A percentile compares a stretch with the other conserved stretches of the same genome.
Conservation (phyloP, 2,113 vertebrate species). For the Seriola rivoliana region DNA sequence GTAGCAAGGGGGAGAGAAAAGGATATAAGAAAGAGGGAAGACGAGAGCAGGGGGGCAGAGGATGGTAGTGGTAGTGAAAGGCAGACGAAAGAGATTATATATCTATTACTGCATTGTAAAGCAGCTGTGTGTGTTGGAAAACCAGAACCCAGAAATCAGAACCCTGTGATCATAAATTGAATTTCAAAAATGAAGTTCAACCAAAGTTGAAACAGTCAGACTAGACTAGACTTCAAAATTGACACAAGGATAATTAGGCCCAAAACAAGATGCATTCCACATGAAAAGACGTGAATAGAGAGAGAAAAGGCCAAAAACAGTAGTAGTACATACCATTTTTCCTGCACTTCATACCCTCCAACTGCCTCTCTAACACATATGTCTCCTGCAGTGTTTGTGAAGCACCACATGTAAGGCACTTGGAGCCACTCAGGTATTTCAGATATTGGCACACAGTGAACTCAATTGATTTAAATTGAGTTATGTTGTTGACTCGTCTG, state of each 20-base stretch:
- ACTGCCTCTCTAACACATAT: background rate
- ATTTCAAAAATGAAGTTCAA: background rate
- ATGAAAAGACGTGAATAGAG: background rate
- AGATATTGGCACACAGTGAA: too few species aligned
- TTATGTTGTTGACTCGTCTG: too few species aligned
- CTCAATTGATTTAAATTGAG: too few species aligned
- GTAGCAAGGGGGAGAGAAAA: constrained; percentile 26
- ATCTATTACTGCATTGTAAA: background rate
- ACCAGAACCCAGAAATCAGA: background rate
- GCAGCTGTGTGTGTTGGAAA: background rate
- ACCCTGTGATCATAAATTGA: too few species aligned
- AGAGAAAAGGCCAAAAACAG: background rate
- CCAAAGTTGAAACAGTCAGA: background rate
- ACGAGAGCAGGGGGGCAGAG: constrained; percentile 49
- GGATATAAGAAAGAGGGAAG: constrained; percentile 14
- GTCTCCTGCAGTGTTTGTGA: background rate
- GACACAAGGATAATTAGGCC: background rate
- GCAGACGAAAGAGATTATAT: background rate
- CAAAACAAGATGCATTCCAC: background rate
- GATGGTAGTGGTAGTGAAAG: constrained; percentile 21
- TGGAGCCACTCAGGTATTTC: background rate
- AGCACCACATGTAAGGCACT: background rate
- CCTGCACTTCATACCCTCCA: background rate
- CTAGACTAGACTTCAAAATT: background rate
- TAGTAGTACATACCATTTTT: background rate